Percentiles rank a stretch among this genome's conserved stretches.
phyloP scores from a whole-genome alignment of 2,797 vertebrate species.

The Argya squamiceps region DNA sequence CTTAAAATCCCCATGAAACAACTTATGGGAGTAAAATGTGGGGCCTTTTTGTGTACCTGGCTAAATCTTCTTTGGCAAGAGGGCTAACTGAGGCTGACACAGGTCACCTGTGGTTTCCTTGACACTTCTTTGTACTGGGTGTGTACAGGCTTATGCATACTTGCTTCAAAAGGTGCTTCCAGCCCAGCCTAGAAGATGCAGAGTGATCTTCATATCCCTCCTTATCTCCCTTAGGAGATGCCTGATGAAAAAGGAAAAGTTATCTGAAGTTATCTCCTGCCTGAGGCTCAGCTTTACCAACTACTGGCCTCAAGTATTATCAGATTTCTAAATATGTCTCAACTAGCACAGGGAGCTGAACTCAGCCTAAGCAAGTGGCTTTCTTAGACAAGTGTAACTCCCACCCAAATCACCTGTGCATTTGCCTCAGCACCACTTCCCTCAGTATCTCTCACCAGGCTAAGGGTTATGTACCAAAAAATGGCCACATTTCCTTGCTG shows the following conservation, averaged over 20 bases:
- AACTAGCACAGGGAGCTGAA: not conserved
- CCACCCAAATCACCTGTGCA: not conserved
- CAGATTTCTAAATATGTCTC: not conserved
- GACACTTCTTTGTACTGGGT: not conserved
- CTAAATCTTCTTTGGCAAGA: not conserved
- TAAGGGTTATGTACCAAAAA: not conserved
- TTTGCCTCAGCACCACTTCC: not conserved
- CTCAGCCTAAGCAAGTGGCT: not conserved
- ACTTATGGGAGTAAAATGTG: rapidly evolving
- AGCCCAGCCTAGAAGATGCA: not conserved
- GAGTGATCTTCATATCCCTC: not conserved
- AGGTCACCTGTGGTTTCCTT: not conserved
- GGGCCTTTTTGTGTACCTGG: not conserved
- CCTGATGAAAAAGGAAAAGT: not conserved
- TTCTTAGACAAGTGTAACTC: not conserved
- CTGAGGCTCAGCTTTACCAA: not conserved
- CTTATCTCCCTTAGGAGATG: not conserved
- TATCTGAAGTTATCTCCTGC: not conserved
- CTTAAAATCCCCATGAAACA: not conserved
- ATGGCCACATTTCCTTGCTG: not conserved
- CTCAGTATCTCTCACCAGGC: not conserved
- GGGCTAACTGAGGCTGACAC: not conserved
- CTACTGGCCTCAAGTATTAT: not conserved
- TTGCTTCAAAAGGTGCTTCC: not conserved
- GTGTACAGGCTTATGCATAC: not conserved